These are phyloP conservation scores for Ptilonorhynchus violaceus DNA, from an alignment of 2,113 vertebrate species.

Conservation along the genomic window DNA sequence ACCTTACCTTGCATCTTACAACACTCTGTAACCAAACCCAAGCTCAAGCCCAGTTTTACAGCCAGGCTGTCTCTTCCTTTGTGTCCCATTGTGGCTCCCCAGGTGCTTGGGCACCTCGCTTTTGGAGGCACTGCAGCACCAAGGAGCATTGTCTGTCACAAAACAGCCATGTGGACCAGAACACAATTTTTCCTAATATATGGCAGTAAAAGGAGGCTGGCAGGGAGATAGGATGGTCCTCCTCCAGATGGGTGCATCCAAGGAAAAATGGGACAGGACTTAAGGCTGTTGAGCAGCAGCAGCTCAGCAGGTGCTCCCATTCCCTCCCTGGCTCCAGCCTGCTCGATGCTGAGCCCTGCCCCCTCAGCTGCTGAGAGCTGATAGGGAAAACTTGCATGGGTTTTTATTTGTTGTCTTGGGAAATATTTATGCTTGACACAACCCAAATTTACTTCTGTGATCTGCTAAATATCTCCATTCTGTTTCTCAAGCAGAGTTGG, in stretches of 20 bases:
- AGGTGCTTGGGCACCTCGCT: rapidly evolving
- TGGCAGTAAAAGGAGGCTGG: not conserved
- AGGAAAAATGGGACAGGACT: not conserved
- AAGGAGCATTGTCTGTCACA: not conserved
- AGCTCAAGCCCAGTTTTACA: not conserved
- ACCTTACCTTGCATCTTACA: not conserved
- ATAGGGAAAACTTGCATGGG: not conserved
- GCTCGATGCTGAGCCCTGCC: rapidly evolving
- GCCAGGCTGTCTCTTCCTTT: not conserved
- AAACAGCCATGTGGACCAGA: not conserved
- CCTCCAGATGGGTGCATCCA: not conserved
- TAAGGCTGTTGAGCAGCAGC: not conserved
- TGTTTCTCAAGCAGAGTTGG: not conserved
- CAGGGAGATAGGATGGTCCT: not conserved
- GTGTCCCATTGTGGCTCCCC: not conserved
- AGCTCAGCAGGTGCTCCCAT: rapidly evolving
- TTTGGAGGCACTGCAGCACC: not conserved
- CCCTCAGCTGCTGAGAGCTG: not conserved
- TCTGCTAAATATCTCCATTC: not conserved
- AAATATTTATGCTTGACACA: not conserved
- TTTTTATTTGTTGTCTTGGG: not conserved
- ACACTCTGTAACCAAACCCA: not conserved
- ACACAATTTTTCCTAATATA: rapidly evolving
- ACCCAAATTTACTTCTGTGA: not conserved
- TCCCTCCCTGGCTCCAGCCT: not conserved